A percentile compares a stretch with the other conserved stretches of the same genome.
Evolutionary conservation across 2,797 vertebrate genomes (phyloP).

Genomic region (Platalea minor): DNA sequence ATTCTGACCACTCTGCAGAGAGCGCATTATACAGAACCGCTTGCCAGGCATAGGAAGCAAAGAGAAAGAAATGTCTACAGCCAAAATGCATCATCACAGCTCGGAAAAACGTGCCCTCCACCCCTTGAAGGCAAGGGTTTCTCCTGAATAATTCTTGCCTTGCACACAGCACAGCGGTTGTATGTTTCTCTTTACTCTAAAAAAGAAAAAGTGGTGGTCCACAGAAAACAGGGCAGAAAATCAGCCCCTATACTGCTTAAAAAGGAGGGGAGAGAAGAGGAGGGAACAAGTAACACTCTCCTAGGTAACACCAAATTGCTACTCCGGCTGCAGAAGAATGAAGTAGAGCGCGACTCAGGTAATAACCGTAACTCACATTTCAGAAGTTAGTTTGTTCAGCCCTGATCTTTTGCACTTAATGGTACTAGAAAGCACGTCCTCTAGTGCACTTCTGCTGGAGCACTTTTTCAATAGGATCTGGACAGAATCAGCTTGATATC

Average conservation of each 20-base stretch:
- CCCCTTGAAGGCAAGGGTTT: background rate
- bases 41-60: background rate
- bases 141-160: background rate
- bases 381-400: conserved; percentile 27
- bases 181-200: background rate
- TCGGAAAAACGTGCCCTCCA: background rate
- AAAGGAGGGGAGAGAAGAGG: background rate
- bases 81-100: background rate
- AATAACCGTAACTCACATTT: conserved; percentile 16
- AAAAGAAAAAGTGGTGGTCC: background rate
- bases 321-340: background rate
- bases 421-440: background rate
- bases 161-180: background rate
- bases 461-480: background rate
- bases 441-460: background rate
- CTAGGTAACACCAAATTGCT: background rate
- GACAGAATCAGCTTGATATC: background rate
- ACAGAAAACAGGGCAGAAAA: background rate
- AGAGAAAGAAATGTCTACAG: background rate
- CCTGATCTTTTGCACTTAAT: background rate
- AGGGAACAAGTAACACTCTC: background rate
- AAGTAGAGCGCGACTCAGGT: background rate
- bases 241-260: background rate
- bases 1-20: background rate
- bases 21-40: background rate